Base-by-base conservation (phyloP, 2,888 invertebrate genomes). In the Xestia ashworthii region DNA sequence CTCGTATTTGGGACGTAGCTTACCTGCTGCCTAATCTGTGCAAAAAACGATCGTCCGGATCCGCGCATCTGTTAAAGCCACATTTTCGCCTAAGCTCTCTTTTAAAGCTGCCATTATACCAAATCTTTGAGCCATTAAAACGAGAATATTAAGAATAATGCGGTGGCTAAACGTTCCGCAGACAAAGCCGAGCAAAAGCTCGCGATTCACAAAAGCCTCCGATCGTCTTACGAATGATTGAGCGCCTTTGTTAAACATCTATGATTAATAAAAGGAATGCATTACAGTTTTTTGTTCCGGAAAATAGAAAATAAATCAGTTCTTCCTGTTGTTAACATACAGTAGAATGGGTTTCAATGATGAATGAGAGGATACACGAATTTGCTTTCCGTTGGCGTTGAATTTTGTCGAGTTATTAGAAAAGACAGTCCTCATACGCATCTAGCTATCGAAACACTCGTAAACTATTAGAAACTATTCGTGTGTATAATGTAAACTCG, bases 181-280 rank as follows among this genome's bases (percentile, higher is more conserved):
- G 62, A 86, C 76, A 87, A 88, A 87, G 82, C 76, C 69, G 60
- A 71, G 86, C 76, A 83, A 82, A 83, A 77, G 76, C 82, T 82
- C 78, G 68, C 79, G 77, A 67, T 71, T 64, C 60, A 87, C 83
- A 86, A 88, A 88, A 82, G 81, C 70, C 76, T 82, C 74, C 71
- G 85, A 71, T 84, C 81, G 71, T 60, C 60, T 83, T 80, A 75
- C 69, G 71, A 82, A 70, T 84, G 80, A 87, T 86, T 77, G 82
- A 88, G 53, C 78, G 72, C 80, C 65, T 81, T 87, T 88, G 80
- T 86, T 78, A 60, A 83, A 86, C 71, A 75, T 78, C 75, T 76
- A 74, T 76, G 46, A 71, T 76, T 81, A 74, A 11, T 75, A 38
- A 73, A 76, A 76, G 50, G 55, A 73, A 77, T 74, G 64, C 75